A percentile compares a stretch with the other conserved stretches of the same genome.
Conservation (phyloP, 2,888 invertebrate genomes). For the Halocaridina rubra region DNA sequence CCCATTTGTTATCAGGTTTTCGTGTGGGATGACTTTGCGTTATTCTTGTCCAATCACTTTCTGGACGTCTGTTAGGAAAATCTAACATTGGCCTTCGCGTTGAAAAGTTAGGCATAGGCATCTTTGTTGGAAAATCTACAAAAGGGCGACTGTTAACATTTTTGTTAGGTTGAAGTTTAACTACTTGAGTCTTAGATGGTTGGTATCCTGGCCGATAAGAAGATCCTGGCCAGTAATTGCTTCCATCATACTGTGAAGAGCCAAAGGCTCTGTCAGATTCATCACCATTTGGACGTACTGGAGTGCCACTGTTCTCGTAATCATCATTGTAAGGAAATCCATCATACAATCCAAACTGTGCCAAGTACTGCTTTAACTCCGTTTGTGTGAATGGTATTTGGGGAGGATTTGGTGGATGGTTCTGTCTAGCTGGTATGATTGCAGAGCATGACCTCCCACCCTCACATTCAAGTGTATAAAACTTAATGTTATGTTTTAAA, state of each 20-base stretch:
- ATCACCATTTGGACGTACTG: neutral
- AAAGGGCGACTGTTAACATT: neutral
- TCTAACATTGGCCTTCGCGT: neutral
- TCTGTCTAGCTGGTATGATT: conserved; percentile 52
- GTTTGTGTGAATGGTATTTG: neutral
- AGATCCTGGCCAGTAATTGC: conserved; percentile 55
- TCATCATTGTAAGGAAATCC: conserved; percentile 46
- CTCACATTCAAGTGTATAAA: conserved; percentile 48
- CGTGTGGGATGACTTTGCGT: neutral
- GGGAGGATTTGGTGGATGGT: neutral
- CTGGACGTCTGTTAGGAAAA: neutral
- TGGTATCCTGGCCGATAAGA: conserved; percentile 11
- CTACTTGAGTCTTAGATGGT: conserved; percentile 7
- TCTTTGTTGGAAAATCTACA: neutral
- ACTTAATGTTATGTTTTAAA: conserved; percentile 42
- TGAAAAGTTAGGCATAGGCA: neutral
- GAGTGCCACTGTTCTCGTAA: conserved; percentile 32
- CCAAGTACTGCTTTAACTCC: conserved; percentile 38
- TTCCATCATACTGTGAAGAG: neutral
- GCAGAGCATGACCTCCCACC: conserved; percentile 44
- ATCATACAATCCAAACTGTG: conserved; percentile 33
- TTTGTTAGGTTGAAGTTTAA: conserved; percentile 36
- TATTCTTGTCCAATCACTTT: neutral
- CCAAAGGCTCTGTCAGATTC: neutral
- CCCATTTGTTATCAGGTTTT: neutral